phyloP scores from a whole-genome alignment of 92 coral and sea anemone species.

The Desmophyllum pertusum region DNA sequence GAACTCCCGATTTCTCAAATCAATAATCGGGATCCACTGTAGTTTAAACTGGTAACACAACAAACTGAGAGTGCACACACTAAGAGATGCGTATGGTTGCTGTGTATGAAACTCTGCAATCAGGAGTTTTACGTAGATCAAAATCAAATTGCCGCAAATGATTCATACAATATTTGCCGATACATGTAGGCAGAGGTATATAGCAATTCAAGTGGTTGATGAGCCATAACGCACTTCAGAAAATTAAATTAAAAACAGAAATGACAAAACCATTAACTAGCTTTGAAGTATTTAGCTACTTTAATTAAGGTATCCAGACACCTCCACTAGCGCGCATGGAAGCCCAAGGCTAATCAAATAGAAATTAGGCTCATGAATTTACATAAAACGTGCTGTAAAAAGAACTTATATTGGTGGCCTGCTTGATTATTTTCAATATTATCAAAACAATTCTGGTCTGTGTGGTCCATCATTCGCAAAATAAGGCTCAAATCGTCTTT shows the following conservation, averaged over 20 bases:
- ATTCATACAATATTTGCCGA: background rate
- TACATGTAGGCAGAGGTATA: background rate
- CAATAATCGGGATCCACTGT: no score
- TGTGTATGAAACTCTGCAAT: no score
- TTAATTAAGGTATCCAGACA: background rate
- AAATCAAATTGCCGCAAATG: background rate
- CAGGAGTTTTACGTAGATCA: background rate
- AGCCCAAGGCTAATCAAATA: background rate
- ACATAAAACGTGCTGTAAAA: background rate
- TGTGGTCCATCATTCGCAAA: background rate
- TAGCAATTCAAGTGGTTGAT: background rate
- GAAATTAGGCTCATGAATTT: background rate
- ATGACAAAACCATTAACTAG: background rate
- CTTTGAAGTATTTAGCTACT: background rate
- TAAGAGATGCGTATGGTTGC: no score
- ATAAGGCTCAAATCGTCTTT: background rate
- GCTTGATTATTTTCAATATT: background rate
- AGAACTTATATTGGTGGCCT: background rate
- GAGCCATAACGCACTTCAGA: background rate
- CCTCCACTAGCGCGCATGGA: background rate
- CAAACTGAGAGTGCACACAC: no score
- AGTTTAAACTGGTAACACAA: no score
- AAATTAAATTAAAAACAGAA: background rate
- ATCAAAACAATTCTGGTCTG: background rate
- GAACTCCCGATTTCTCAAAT: no score